Percentiles rank a stretch among this genome's conserved stretches.
phyloP scores from a whole-genome alignment of 2,113 vertebrate genomes.

The Dendropsophus ebraccatus region DNA sequence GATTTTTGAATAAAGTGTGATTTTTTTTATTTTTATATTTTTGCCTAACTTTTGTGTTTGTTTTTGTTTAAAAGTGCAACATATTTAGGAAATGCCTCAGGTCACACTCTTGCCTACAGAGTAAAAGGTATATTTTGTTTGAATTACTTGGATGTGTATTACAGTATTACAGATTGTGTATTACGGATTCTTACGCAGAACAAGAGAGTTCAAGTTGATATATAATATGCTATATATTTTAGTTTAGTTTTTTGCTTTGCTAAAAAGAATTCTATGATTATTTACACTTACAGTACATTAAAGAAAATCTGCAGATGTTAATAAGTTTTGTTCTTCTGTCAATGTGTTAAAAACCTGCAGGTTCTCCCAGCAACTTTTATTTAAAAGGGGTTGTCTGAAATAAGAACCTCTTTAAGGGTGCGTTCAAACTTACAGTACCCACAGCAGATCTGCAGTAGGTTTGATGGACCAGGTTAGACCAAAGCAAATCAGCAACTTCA shows the following conservation, averaged over 20 bases:
- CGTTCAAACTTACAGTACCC: too few species aligned
- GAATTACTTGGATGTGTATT: not conserved
- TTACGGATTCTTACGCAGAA: not conserved
- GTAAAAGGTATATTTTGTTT: not conserved
- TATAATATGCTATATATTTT: not conserved
- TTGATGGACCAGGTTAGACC: too few species aligned
- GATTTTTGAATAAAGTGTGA: slow-evolving; percentile 20
- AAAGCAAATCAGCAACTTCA: too few species aligned
- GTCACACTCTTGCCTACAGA: not conserved
- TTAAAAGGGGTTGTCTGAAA: not conserved
- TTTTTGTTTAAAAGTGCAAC: slow-evolving; percentile 25
- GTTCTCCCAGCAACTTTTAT: not conserved
- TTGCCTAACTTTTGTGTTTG: not conserved
- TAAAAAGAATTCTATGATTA: not conserved
- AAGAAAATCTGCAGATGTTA: not conserved
- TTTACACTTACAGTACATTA: not conserved
- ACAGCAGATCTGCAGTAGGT: too few species aligned
- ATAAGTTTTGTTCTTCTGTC: not conserved
- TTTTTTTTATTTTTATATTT: slow-evolving; percentile 19
- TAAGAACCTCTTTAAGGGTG: too few species aligned
- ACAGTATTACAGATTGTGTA: too few species aligned
- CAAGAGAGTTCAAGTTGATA: not conserved
- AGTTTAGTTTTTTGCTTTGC: not conserved
- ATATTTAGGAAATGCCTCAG: slow-evolving; percentile 24
- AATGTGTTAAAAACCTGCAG: not conserved